Evolutionary conservation across 2,797 vertebrate genomes (phyloP), one percentile per base, ranked within the genome.

Genomic region (Podargus strigoides): DNA sequence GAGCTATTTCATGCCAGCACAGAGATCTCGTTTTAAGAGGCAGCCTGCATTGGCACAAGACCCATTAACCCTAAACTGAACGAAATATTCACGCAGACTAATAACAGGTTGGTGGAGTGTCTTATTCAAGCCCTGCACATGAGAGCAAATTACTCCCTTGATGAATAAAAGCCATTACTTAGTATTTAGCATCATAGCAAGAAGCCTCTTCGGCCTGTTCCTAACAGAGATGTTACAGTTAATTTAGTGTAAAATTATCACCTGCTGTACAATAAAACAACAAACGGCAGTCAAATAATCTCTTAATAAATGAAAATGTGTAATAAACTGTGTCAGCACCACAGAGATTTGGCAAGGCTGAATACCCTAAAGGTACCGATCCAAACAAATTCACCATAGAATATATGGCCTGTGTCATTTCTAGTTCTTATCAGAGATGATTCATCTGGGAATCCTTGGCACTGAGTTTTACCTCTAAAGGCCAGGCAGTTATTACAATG

Each of bases 181-280:
- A 93, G 93, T 94, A 90, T 96, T 97, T 96, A 96, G 94, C 95
- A 88, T 94, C 91, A 67, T 96, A 95, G 87, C 89, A 96, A 96
- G 94, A 93, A 95, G 85, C 93, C 94, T 96, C 89, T 94, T 95
- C 2, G 80, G 74, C 89, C 95, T 85, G 77, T 64, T 96, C 67
- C 94, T 97, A 96, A 93, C 93, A 95, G 95, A 96, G 93, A 95
- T 96, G 94, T 96, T 96, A 94, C 87, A 96, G 94, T 94, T 96
- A 95, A 97, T 96, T 97, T 94, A 96, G 93, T 95, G 94, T 96
- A 96, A 96, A 97, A 93, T 97, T 92, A 96, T 97, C 94, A 96
- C 94, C 96, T 96, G 96, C 95, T 91, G 94, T 94, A 96, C 91
- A 96, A 96, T 96, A 96, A 96, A 97, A 91, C 89, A 97, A 97